Conservation (phyloP, 2,113 vertebrate species). For the Puma concolor region DNA sequence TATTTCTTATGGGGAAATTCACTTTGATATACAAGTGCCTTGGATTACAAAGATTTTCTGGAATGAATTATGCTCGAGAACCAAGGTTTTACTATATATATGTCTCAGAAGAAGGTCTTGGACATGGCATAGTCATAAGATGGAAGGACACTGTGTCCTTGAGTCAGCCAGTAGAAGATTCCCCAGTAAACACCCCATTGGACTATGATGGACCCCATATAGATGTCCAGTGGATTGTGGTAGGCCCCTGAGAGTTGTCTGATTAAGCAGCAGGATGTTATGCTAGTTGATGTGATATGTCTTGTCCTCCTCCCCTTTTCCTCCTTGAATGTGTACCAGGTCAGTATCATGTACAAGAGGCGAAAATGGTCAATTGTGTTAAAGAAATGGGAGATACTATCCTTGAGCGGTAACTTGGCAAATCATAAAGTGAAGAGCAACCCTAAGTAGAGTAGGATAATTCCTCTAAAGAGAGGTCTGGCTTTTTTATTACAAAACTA, state of each 20-base stretch:
- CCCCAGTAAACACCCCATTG: not conserved
- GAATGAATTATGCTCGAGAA: no score
- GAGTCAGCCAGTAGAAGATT: not conserved
- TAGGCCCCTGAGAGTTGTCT: not conserved
- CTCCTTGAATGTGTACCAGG: not conserved
- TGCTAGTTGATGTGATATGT: not conserved
- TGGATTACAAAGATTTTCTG: no score
- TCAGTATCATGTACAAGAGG: not conserved
- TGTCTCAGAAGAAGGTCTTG: not conserved
- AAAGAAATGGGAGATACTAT: not conserved
- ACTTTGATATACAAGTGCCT: no score
- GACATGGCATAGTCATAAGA: not conserved
- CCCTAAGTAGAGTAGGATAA: not conserved
- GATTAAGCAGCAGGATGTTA: not conserved
- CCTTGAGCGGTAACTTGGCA: not conserved
- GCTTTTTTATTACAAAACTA: not conserved
- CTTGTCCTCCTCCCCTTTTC: not conserved
- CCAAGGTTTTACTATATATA: not conserved
- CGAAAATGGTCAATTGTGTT: not conserved
- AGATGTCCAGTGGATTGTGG: not conserved
- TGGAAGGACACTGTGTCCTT: not conserved
- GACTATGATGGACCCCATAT: not conserved
- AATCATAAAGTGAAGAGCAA: not conserved
- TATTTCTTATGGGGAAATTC: no score
- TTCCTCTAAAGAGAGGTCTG: not conserved